Evolutionary conservation across 2,888 invertebrate genomes (phyloP), one percentile per base, ranked within the genome.

Genomic region (Idaea aversata): DNA sequence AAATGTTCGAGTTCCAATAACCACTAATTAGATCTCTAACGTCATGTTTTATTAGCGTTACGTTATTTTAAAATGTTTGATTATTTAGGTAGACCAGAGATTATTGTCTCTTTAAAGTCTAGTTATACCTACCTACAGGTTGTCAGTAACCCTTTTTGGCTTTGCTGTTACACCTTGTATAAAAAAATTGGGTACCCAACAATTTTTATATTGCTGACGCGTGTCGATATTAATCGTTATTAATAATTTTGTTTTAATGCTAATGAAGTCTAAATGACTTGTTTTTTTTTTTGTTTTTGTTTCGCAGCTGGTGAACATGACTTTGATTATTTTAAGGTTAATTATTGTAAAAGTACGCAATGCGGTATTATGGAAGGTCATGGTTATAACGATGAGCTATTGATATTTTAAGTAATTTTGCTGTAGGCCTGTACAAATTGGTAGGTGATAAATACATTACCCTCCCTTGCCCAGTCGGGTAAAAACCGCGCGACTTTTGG

Each of bases 201-300:
- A 88, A 87, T 85, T 88, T 88, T 87, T 88, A 90, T 13, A 47
- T 90, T 84, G 82, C 88, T 85, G 88, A 89, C 92, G 91, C 91
- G 92, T 93, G 92, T 85, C 91, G 92, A 92, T 93, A 86, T 77
- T 81, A 82, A 92, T 92, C 91, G 79, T 85, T 88, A 90, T 90
- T 90, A 91, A 88, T 90, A 89, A 84, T 82, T 86, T 82, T 81
- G 77, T 71, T 68, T 67, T 70, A 64, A 67, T 67, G 66, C 59
- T 90, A 89, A 89, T 89, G 84, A 87, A 84, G 85, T 83, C 86
- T 84, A 85, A 87, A 88, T 87, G 81, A 81, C 74, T 82, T 79
- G 74, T 70, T 75, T 75, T n/a, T n/a, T 75, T 73, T 72, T 70
- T 70, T 67, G 72, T 72, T 65, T 64, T 61, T 36, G 65, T 47